Evolutionary conservation across 2,797 vertebrate species (phyloP).

Genomic region (Nannoperca australis): DNA sequence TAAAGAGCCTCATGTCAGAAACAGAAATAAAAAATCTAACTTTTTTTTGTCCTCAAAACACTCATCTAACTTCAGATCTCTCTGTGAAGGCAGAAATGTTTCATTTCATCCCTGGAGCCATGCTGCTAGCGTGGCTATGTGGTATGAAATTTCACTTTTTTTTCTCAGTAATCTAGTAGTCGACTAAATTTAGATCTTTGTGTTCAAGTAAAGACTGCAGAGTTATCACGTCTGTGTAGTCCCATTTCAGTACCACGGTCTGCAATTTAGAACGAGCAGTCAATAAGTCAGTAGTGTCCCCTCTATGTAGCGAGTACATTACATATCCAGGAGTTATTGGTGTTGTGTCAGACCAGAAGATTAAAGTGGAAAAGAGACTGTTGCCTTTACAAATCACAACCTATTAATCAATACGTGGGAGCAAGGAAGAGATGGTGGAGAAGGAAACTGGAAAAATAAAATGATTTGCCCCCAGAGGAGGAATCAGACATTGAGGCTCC

Average conservation of each 20-base stretch:
- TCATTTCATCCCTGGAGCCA: background rate
- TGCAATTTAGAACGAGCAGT: background rate
- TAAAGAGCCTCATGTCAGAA: background rate
- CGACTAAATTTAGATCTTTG: no score
- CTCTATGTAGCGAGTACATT: background rate
- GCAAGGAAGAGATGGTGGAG: conserved; percentile 12
- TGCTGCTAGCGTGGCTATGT: background rate
- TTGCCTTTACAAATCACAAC: conserved; percentile 1
- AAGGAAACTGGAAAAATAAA: conserved; percentile 6
- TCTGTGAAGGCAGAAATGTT: background rate
- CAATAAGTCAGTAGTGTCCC: background rate
- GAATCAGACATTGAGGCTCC: conserved; percentile 47
- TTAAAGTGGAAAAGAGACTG: conserved; percentile 15
- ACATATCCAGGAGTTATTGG: conserved; percentile 8
- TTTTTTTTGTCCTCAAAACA: background rate
- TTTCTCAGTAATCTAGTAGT: no score
- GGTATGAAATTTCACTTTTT: background rate
- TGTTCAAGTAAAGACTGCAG: background rate
- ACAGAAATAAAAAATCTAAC: background rate
- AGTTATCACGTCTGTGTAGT: background rate
- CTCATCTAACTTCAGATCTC: background rate
- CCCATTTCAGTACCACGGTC: background rate
- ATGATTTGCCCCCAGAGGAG: conserved; percentile 14
- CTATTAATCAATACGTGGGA: conserved; percentile 38
- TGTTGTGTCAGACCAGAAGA: conserved; percentile 24